Conservation (phyloP, 2,888 invertebrate genomes). For the Rhyacophila evoluta region DNA sequence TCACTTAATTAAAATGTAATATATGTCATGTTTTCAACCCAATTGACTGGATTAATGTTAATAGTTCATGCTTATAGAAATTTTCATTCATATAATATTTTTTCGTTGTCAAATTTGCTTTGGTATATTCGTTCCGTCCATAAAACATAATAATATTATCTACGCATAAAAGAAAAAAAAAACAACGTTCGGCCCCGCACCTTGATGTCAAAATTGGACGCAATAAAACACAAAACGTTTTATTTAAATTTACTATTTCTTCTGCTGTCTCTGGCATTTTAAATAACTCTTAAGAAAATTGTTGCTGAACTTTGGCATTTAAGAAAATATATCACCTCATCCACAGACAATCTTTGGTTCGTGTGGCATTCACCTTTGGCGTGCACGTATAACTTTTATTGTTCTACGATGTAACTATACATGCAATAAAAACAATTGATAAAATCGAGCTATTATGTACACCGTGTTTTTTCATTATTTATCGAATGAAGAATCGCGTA, state of each 20-base stretch:
- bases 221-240: neutral
- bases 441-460: no score
- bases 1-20: no score
- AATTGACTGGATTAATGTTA: no score
- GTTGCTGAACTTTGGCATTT: neutral
- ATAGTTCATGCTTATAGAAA: no score
- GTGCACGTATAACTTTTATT: no score
- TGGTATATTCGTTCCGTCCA: no score
- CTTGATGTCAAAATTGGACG: neutral
- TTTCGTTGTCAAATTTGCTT: neutral
- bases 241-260: neutral
- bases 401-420: no score
- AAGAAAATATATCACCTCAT: neutral
- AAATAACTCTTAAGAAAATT: neutral
- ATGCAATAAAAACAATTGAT: no score
- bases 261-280: neutral
- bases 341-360: neutral
- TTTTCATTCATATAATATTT: no score
- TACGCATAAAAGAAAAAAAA: neutral
- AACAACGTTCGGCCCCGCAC: constrained; percentile 10
- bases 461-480: no score
- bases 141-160: constrained; percentile 4
- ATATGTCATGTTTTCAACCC: no score
- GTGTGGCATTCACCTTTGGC: neutral
- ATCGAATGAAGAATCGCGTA: no score